Conservation (phyloP, 1,140 invertebrate species). For the Macrobrachium nipponense region DNA sequence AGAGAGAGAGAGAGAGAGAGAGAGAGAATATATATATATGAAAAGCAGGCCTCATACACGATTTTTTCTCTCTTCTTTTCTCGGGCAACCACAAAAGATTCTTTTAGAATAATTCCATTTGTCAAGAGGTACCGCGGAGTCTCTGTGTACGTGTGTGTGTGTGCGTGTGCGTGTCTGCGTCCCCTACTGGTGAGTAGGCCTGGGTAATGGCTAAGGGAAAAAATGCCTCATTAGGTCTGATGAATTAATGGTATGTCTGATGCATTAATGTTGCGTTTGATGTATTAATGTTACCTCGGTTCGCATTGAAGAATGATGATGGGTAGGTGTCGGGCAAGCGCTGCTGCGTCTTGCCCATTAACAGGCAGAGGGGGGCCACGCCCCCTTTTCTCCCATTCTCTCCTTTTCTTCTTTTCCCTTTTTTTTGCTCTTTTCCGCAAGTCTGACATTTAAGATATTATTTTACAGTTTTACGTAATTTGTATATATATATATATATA, state of each 20-base stretch:
- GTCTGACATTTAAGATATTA: background rate
- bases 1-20: too few relatives aligned
- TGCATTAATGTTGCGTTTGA: conserved; percentile 52
- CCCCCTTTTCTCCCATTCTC: background rate
- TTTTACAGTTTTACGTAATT: background rate
- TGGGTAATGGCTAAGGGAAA: conserved; percentile 30
- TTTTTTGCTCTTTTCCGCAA: background rate
- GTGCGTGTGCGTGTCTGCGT: too few relatives aligned
- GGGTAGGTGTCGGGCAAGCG: conserved; percentile 39
- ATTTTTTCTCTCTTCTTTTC: too few relatives aligned
- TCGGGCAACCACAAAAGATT: too few relatives aligned
- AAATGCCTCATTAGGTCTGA: conserved; percentile 42
- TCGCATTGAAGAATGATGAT: conserved; percentile 45
- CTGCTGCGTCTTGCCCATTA: conserved; percentile 21
- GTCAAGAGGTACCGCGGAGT: conserved; percentile 32
- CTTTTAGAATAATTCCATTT: conserved; percentile 42
- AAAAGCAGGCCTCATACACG: too few relatives aligned
- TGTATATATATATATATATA: too few relatives aligned
- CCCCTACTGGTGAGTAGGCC: background rate
- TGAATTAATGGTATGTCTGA: conserved; percentile 23
- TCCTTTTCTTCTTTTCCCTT: background rate
- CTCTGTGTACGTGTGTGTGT: background rate
- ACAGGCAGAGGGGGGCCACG: background rate
- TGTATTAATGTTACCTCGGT: conserved; percentile 52
- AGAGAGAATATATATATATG: too few relatives aligned